Evolutionary conservation across 2,888 invertebrate genomes (phyloP).

Genomic region (Cistogaster globosa): DNA sequence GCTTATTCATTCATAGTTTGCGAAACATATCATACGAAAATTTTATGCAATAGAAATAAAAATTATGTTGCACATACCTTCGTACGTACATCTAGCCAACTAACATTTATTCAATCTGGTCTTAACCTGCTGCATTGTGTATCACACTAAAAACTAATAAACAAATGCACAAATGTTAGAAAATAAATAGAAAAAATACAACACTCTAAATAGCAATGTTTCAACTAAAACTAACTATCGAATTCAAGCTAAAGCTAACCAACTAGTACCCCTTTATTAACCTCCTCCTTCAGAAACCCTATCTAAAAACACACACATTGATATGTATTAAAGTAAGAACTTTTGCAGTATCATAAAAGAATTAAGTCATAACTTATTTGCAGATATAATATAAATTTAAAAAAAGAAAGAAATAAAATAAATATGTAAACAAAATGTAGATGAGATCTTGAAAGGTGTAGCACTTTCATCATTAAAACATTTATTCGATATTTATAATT

Average conservation of each 20-base stretch:
- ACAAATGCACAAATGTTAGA: slow-evolving; percentile 68
- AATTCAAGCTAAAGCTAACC: slow-evolving; percentile 41
- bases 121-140: slow-evolving; percentile 69
- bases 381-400: background rate
- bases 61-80: slow-evolving; percentile 1
- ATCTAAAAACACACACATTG: slow-evolving; percentile 26
- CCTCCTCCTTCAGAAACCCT: background rate
- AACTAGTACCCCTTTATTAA: slow-evolving; percentile 44
- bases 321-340: slow-evolving; percentile 26
- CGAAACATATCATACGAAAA: slow-evolving; percentile 48
- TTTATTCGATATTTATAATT: too few species aligned
- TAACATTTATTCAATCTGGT: slow-evolving; percentile 61
- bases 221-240: slow-evolving; percentile 46
- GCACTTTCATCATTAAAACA: too few species aligned
- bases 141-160: slow-evolving; percentile 70
- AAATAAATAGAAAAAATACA: background rate
- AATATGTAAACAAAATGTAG: too few species aligned
- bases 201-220: slow-evolving; percentile 48
- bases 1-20: slow-evolving; percentile 63
- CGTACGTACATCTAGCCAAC: slow-evolving; percentile 12
- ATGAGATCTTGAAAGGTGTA: too few species aligned
- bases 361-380: background rate
- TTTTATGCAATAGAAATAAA: slow-evolving; percentile 27
- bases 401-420: background rate
- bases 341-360: slow-evolving; percentile 12